Conservation (phyloP, 2,113 vertebrate genomes). For the Aspiorhynchus laticeps region DNA sequence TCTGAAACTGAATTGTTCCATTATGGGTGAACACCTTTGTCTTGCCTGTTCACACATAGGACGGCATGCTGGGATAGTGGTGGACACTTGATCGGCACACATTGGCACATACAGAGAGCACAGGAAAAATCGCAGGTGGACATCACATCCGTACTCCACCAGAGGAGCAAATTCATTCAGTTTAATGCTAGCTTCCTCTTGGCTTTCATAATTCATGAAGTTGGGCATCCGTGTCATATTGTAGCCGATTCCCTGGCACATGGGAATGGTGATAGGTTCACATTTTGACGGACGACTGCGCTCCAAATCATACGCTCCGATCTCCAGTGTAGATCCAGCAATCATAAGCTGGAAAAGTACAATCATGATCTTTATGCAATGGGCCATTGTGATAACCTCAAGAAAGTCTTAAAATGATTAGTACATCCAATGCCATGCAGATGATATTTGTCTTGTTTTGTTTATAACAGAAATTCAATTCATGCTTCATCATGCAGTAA, state of each 20-base stretch:
- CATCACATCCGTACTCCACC: slow-evolving; percentile 87
- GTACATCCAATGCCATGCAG: slow-evolving; percentile 14
- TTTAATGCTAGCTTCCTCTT: slow-evolving; percentile 83
- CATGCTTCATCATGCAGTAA: neutral
- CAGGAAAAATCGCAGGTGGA: slow-evolving; percentile 89
- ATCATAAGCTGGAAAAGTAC: slow-evolving; percentile 69
- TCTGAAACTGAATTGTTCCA: slow-evolving; percentile 85
- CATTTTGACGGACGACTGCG: slow-evolving; percentile 79
- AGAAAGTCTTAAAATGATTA: slow-evolving; percentile 15
- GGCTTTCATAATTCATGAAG: slow-evolving; percentile 84
- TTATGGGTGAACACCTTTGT: slow-evolving; percentile 84
- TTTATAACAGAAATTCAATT: neutral
- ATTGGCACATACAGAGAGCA: slow-evolving; percentile 89
- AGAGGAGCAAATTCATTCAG: slow-evolving; percentile 86
- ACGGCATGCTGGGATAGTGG: slow-evolving; percentile 87
- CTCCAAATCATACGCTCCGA: slow-evolving; percentile 78
- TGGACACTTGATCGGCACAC: slow-evolving; percentile 88
- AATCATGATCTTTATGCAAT: slow-evolving; percentile 43
- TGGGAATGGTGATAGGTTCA: slow-evolving; percentile 83
- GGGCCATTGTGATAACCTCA: slow-evolving; percentile 45
- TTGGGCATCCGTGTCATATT: slow-evolving; percentile 91
- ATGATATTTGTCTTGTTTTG: neutral
- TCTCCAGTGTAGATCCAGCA: slow-evolving; percentile 73
- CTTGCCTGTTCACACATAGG: slow-evolving; percentile 90
- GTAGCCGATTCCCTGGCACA: slow-evolving; percentile 90